Conservation (phyloP, 2,888 invertebrate genomes). For the Synergus gifuensis region DNA sequence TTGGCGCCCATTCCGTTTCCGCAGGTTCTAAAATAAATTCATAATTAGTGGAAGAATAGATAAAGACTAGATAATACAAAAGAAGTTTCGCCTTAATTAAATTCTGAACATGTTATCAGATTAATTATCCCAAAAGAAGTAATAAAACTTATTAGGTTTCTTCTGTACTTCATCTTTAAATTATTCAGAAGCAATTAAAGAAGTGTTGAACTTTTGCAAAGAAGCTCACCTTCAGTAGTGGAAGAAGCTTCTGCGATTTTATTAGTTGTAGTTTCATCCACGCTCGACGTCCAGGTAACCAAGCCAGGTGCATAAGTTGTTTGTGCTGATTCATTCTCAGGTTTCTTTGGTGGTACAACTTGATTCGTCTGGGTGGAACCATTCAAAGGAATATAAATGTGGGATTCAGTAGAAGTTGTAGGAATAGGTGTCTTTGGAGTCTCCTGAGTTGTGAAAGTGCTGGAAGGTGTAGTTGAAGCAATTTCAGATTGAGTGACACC, state of each 20-base stretch:
- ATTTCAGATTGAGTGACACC: conserved; percentile 20
- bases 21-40: conserved; percentile 74
- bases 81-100: too few relatives aligned
- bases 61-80: conserved; percentile 36
- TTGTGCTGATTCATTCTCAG: conserved; percentile 55
- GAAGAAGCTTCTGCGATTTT: conserved; percentile 65
- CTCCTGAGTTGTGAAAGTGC: conserved; percentile 44
- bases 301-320: conserved; percentile 74
- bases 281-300: conserved; percentile 79
- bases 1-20: conserved; percentile 80
- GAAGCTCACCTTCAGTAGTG: conserved; percentile 52
- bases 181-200: not conserved
- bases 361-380: conserved; percentile 59
- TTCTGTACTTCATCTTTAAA: too few relatives aligned
- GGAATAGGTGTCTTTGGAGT: conserved; percentile 6
- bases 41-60: conserved; percentile 48
- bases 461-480: conserved; percentile 49
- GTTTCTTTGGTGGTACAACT: conserved; percentile 57
- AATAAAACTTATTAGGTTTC: too few relatives aligned
- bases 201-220: not conserved
- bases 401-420: conserved; percentile 4
- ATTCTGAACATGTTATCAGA: too few relatives aligned
- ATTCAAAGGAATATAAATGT: conserved; percentile 43
- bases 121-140: too few relatives aligned
- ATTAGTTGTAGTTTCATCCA: conserved; percentile 70